phyloP scores from a whole-genome alignment of 2,113 vertebrate species.

The Podocnemis expansa region DNA sequence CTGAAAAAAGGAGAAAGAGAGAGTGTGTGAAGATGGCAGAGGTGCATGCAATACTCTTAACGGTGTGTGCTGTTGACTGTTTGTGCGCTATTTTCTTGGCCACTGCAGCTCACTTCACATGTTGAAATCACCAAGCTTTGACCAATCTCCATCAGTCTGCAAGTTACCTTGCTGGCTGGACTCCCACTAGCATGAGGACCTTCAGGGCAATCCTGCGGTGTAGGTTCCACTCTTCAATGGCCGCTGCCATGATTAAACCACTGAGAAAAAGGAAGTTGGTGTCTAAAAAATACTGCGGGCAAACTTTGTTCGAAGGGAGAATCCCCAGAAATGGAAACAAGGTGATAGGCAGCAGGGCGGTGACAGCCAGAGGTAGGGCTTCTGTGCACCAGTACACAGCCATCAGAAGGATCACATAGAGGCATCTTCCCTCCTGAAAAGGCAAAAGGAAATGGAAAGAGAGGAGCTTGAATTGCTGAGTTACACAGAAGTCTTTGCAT shows the following conservation, averaged over 20 bases:
- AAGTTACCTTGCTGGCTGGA: conserved; percentile 92
- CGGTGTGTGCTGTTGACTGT: fast-evolving
- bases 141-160: background rate
- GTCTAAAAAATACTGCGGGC: conserved; percentile 95
- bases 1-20: background rate
- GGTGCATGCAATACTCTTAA: background rate
- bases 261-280: conserved; percentile 98
- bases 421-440: conserved; percentile 93
- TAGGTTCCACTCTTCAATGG: conserved; percentile 96
- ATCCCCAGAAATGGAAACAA: conserved; percentile 94
- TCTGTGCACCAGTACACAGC: conserved; percentile 95
- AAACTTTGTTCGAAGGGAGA: conserved; percentile 89
- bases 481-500: background rate
- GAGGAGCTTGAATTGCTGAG: background rate
- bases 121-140: background rate
- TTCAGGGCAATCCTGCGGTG: conserved; percentile 94
- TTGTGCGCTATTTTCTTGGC: background rate
- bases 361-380: conserved; percentile 93
- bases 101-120: background rate
- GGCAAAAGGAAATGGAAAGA: conserved; percentile 18
- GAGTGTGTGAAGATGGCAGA: background rate
- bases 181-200: conserved; percentile 89
- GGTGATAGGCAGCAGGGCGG: conserved; percentile 91
- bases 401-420: conserved; percentile 95
- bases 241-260: conserved; percentile 94